Conservation (phyloP, 2,113 vertebrate genomes). For the Semnopithecus entellus region DNA sequence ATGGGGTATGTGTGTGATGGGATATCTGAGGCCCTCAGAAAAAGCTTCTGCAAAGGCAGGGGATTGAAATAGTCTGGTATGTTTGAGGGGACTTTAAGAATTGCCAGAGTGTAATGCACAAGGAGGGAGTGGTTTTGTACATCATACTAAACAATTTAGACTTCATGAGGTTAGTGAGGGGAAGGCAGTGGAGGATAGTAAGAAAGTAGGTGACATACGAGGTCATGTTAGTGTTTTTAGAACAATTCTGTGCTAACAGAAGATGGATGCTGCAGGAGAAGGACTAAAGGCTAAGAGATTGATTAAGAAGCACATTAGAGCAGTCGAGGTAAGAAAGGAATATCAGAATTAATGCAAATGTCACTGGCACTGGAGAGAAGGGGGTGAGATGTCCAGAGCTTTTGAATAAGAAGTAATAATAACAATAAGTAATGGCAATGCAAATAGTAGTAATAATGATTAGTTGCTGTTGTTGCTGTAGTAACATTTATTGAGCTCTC, state of each 20-base stretch:
- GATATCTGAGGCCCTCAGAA: too few relatives aligned
- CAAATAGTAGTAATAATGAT: neutral
- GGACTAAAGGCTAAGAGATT: neutral
- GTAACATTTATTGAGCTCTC: neutral
- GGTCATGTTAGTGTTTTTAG: neutral
- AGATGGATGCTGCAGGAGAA: neutral
- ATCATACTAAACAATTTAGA: neutral
- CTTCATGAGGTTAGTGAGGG: neutral
- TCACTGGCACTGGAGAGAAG: neutral
- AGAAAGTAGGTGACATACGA: neutral
- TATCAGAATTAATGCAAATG: neutral
- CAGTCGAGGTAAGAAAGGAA: neutral
- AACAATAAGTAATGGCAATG: neutral
- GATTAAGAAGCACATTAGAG: neutral
- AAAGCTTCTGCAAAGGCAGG: neutral
- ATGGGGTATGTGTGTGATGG: too few relatives aligned
- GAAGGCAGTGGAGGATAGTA: neutral
- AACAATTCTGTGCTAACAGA: neutral
- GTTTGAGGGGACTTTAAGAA: neutral
- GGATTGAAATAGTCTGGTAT: neutral
- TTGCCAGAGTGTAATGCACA: neutral
- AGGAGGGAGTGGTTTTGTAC: neutral
- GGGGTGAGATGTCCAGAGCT: neutral
- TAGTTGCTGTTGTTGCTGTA: neutral
- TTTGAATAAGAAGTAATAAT: neutral